Evolutionary conservation across 1,140 invertebrate species (phyloP).

Genomic region (Palaemon carinicauda): DNA sequence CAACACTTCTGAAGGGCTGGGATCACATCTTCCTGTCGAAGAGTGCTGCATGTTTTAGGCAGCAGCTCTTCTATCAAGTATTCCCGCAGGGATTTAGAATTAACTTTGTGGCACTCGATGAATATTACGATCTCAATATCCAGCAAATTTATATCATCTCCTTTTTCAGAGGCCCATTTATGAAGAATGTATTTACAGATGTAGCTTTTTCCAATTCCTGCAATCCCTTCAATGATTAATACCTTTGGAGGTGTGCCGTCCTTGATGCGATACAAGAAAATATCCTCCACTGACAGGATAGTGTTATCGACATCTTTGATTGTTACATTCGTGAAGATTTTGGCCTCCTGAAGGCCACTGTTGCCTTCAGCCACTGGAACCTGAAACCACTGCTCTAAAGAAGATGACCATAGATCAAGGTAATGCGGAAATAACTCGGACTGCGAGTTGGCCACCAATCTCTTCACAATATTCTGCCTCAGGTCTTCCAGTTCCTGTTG

Average conservation of each 20-base stretch:
- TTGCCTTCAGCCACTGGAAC: too few relatives aligned
- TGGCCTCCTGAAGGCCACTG: neutral
- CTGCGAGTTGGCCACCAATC: too few relatives aligned
- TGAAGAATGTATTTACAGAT: constrained; percentile 1
- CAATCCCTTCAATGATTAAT: neutral
- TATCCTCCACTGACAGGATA: neutral
- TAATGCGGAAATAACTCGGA: neutral
- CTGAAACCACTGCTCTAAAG: neutral
- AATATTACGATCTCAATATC: neutral
- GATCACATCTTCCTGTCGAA: neutral
- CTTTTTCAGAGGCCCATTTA: neutral
- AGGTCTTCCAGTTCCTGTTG: too few relatives aligned
- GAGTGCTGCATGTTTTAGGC: neutral
- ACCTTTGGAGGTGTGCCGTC: neutral
- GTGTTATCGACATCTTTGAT: neutral
- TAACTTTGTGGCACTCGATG: neutral
- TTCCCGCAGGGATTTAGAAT: neutral
- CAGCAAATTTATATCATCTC: neutral
- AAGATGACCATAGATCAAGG: neutral
- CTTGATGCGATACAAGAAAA: neutral
- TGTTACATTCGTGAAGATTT: neutral
- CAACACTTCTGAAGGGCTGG: neutral
- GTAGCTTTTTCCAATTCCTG: neutral
- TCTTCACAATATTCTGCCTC: too few relatives aligned
- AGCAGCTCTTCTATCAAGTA: neutral